Base-by-base conservation (phyloP, 2,888 invertebrate species). In the Lochmaea crataegi region DNA sequence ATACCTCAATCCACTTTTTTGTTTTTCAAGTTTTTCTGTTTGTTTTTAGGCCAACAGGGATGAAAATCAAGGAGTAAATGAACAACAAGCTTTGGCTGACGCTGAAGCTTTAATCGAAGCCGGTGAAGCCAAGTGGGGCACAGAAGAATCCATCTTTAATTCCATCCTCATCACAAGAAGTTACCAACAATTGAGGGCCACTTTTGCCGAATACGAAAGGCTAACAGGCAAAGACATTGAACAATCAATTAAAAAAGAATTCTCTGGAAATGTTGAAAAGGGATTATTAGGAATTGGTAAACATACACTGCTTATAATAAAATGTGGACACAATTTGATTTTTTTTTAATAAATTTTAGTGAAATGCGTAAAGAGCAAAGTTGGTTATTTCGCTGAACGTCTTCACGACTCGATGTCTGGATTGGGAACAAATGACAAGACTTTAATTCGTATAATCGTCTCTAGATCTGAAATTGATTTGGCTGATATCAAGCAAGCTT, bases 361-460 rank as follows among this genome's bases (percentile, higher is more conserved):
- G 11, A 94, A 94, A 88, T 95, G 95, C 87, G 95, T 95, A 42
- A 95, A 94, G 87, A 96, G 96, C 85, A 94, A 95, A 87, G 94
- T 96, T 65, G 94, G 93, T 64, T 97, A 94, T 89, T 97, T 97
- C 86, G 97, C 97, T 53, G 95, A 96, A 86, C 92, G 96, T 80
- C 90, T 98, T 57, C 93, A 97, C 86, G 92, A 94, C 77, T 92
- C 95, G 78, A 96, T 98, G 96, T 93, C 94, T 86, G 97, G 98
- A 61, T 82, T 96, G 82, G 96, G 93, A 60, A 97, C 97, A 77
- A 96, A 94, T 84, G 97, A 98, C 86, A 94, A 94, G 86, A 95
- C 96, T 74, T 89, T 98, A 80, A 96, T 97, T 84, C 93, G 97
- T 85, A 95, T 98, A 82, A 88, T 97, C 78, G 96, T 97, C 70